phyloP scores from a whole-genome alignment of 30 jellyfish, hydroid and myxozoan species.

The Cassiopea xamachana region DNA sequence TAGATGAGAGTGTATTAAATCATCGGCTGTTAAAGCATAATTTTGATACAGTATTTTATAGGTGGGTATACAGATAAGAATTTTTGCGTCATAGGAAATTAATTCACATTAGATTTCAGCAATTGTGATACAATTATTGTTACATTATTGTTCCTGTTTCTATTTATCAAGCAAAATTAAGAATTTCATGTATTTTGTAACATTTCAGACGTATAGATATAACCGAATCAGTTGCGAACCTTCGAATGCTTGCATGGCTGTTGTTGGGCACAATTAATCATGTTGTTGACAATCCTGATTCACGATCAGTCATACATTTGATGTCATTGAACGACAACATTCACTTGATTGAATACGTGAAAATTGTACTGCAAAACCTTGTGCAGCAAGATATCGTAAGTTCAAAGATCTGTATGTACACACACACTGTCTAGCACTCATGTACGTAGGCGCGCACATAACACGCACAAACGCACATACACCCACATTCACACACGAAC shows the following conservation, averaged over 20 bases:
- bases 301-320: slow-evolving; percentile 46
- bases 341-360: slow-evolving; percentile 42
- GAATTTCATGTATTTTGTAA: not conserved
- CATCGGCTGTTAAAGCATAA: too few relatives aligned
- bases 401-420: not conserved
- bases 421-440: not conserved
- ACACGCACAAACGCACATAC: too few relatives aligned
- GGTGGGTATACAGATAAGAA: too few relatives aligned
- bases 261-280: slow-evolving; percentile 82
- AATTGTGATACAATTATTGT: too few relatives aligned
- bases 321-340: slow-evolving; percentile 50
- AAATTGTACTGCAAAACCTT: slow-evolving; percentile 32
- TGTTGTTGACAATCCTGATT: slow-evolving; percentile 59
- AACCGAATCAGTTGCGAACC: slow-evolving; percentile 53
- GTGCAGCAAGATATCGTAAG: slow-evolving; percentile 51
- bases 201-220: slow-evolving; percentile 71
- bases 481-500: too few relatives aligned
- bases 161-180: not conserved
- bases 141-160: too few relatives aligned
- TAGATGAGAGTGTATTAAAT: too few relatives aligned
- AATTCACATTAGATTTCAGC: too few relatives aligned
- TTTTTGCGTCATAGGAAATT: too few relatives aligned
- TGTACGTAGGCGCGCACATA: too few relatives aligned
- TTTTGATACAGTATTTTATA: too few relatives aligned
- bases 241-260: slow-evolving; percentile 72